These are phyloP conservation scores for Dicentrarchus labrax DNA, from an alignment of 2,113 vertebrate genomes.

Conservation along the genomic window DNA sequence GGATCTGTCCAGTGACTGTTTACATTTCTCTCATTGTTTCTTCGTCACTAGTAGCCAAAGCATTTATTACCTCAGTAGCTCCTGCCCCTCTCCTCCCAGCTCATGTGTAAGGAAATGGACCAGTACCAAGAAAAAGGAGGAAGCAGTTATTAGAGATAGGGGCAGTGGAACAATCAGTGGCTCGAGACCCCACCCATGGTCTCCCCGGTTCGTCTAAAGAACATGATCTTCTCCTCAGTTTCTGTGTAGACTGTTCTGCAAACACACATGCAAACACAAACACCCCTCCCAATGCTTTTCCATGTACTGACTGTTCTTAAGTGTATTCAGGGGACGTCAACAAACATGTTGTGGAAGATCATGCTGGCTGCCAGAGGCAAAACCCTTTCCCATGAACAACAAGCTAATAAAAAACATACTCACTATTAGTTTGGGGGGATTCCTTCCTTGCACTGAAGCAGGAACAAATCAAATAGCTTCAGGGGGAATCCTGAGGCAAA, in stretches of 20 bases:
- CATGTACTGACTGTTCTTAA: slow-evolving; percentile 19
- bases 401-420: slow-evolving; percentile 17
- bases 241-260: slow-evolving; percentile 2
- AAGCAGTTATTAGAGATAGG: slow-evolving; percentile 59
- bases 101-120: slow-evolving; percentile 43
- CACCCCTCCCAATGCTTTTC: slow-evolving; percentile 36
- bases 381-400: slow-evolving; percentile 35
- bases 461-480: slow-evolving; percentile 31
- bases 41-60: slow-evolving; percentile 65
- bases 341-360: slow-evolving; percentile 53
- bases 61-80: slow-evolving; percentile 65
- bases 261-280: slow-evolving; percentile 20
- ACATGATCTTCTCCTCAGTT: slow-evolving; percentile 33
- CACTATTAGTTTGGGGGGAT: slow-evolving; percentile 3
- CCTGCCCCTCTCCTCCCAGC: slow-evolving; percentile 48
- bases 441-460: neutral
- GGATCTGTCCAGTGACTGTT: slow-evolving; percentile 65
- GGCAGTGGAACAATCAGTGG: slow-evolving; percentile 62
- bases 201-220: slow-evolving; percentile 9
- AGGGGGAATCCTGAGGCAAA: slow-evolving; percentile 32
- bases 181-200: slow-evolving; percentile 55
- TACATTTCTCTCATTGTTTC: slow-evolving; percentile 79
- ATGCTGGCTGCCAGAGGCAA: slow-evolving; percentile 21
- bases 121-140: slow-evolving; percentile 45
- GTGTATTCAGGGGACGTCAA: slow-evolving; percentile 19